Evolutionary conservation across 1,140 invertebrate species (phyloP).

Genomic region (Macrocentrus cingulum): DNA sequence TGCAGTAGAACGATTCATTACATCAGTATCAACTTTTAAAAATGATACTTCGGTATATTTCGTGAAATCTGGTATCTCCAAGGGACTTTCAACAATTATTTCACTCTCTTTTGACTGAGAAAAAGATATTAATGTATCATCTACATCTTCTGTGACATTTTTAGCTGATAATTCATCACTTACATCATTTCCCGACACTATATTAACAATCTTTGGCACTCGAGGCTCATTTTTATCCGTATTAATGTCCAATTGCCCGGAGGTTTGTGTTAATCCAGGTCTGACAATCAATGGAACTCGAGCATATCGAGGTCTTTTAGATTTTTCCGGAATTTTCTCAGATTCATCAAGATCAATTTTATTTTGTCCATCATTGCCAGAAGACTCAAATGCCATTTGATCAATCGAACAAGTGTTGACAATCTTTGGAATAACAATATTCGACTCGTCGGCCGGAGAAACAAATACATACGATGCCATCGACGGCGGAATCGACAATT

Average conservation of each 20-base stretch:
- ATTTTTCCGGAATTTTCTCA: background rate
- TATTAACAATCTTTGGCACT: conserved; percentile 32
- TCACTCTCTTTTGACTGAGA: too few species aligned
- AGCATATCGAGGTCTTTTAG: too few species aligned
- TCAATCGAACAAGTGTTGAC: conserved; percentile 42
- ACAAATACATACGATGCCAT: background rate
- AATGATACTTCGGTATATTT: too few species aligned
- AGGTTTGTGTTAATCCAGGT: too few species aligned
- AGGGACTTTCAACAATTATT: too few species aligned
- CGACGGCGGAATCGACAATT: background rate
- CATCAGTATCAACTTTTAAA: too few species aligned
- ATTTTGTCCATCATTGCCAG: background rate
- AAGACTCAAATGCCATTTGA: conserved; percentile 38
- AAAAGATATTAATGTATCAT: too few species aligned
- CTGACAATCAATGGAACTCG: conserved; percentile 8
- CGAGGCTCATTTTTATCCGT: background rate
- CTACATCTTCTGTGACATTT: too few species aligned
- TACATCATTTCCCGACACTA: conserved; percentile 29
- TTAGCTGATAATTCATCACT: too few species aligned
- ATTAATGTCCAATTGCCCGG: background rate
- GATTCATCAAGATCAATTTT: background rate
- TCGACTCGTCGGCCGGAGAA: background rate
- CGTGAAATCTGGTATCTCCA: too few species aligned
- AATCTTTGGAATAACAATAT: conserved; percentile 38
- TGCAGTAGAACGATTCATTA: too few species aligned